Evolutionary conservation across 2,113 vertebrate genomes (phyloP).

Genomic region (Mastomys natalensis): DNA sequence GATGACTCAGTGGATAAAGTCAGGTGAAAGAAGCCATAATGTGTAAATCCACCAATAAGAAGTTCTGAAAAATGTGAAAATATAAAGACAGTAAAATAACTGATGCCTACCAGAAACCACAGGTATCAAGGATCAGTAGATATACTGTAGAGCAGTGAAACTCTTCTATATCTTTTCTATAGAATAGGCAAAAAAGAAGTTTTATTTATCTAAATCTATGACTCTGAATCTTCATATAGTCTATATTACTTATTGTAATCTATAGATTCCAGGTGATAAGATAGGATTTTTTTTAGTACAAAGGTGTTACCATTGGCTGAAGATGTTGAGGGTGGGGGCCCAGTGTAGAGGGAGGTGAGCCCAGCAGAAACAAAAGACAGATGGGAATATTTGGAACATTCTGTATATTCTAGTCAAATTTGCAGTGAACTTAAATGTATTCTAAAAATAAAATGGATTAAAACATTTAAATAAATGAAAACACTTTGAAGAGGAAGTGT

Average conservation of each 20-base stretch:
- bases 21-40: background rate
- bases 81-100: background rate
- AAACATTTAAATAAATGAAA: background rate
- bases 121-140: accelerated
- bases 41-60: background rate
- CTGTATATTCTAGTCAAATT: background rate
- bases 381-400: background rate
- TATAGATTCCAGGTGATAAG: background rate
- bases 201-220: background rate
- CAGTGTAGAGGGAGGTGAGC: background rate
- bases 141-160: background rate
- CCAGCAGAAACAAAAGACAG: background rate
- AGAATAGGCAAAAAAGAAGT: background rate
- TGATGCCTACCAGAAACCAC: background rate
- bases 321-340: too few relatives aligned
- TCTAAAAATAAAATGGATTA: background rate
- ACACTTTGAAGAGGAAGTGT: background rate
- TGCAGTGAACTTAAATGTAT: background rate
- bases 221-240: background rate
- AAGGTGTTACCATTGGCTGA: background rate
- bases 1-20: background rate
- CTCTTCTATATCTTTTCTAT: background rate
- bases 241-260: too few relatives aligned
- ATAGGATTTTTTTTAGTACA: background rate
- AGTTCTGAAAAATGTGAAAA: background rate